Base-by-base conservation (phyloP, 2,113 vertebrate species). In the Tapirus terrestris region DNA sequence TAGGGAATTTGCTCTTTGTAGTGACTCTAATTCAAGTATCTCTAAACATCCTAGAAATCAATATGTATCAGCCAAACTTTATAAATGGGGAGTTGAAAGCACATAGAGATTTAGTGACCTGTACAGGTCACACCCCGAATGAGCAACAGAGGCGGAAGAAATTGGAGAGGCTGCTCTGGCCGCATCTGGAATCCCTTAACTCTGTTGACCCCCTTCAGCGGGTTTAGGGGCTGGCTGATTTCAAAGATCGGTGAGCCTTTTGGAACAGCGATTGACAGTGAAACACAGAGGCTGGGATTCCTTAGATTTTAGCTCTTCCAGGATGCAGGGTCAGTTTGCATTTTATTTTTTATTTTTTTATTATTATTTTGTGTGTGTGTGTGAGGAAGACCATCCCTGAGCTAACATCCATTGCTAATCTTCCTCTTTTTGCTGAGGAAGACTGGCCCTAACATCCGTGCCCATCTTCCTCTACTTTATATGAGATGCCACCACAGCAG, bases 41-140 rank as follows among this genome's bases (percentile, higher is more conserved):
- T 92, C 89, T 73, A 76, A 89, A 39, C 29, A 95, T 92, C 61
- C 83, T 67, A 76, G 92, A 90, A 92, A 97, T 88, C 89, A 84
- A 21, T 96, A 92, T 29, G 31, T 23, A 94, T 48, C 2, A 39
- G 90, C 70, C 88, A 97, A 63, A 91, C 96, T 96, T 98, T 97
- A 98, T 94, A 98, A 98, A 98, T 98, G 96, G 88, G 97, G 93
- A 97, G 97, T 96, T 98, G 98, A 98, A 98, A 98, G 96, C 97
- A 94, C 97, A 94, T 13, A 92, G 89, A 96, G 98, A 82, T 88
- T 92, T 91, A 87, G 92, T 97, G 96, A 97, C 96, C 96, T 97
- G 45, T 51, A 3, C 4, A 60, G 97, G 97, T 98, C 95, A 97
- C 77, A 92, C 87, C 53, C 89, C 81, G 86, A 96, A 94, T 45